Evolutionary conservation across 2,113 vertebrate species (phyloP).

Genomic region (Puntigrus tetrazona): DNA sequence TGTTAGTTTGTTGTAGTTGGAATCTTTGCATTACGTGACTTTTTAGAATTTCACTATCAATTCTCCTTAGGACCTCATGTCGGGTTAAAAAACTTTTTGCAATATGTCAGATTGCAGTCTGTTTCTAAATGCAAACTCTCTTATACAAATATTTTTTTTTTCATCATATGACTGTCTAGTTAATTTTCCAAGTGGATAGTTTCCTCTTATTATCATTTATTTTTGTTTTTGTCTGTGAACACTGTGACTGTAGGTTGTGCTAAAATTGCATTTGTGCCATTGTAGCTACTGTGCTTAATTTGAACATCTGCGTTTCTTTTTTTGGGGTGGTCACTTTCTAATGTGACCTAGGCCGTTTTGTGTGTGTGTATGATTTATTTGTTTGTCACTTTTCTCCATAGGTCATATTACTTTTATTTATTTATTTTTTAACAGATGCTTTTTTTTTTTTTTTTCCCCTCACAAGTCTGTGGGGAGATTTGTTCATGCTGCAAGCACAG

Average conservation of each 20-base stretch:
- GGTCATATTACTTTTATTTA: slow-evolving; percentile 21
- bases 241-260: neutral
- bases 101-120: too few species aligned
- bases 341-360: slow-evolving; percentile 5
- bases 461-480: neutral
- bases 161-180: neutral
- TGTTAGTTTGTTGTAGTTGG: neutral
- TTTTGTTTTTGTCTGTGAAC: neutral
- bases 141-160: neutral
- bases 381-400: slow-evolving; percentile 4
- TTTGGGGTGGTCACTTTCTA: slow-evolving; percentile 13
- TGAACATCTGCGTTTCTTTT: slow-evolving; percentile 36
- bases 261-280: neutral
- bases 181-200: neutral
- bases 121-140: neutral
- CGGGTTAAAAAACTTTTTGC: neutral
- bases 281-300: slow-evolving; percentile 8
- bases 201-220: neutral
- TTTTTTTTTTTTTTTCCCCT: neutral
- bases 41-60: neutral
- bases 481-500: neutral
- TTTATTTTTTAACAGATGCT: neutral
- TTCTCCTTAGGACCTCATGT: neutral
- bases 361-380: slow-evolving; percentile 4
- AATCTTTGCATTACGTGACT: neutral